Percentiles rank a stretch among this genome's conserved stretches.
These are phyloP conservation scores for Pachyuromys duprasi DNA, from an alignment of 2,797 vertebrate species.

Conservation along the genomic window DNA sequence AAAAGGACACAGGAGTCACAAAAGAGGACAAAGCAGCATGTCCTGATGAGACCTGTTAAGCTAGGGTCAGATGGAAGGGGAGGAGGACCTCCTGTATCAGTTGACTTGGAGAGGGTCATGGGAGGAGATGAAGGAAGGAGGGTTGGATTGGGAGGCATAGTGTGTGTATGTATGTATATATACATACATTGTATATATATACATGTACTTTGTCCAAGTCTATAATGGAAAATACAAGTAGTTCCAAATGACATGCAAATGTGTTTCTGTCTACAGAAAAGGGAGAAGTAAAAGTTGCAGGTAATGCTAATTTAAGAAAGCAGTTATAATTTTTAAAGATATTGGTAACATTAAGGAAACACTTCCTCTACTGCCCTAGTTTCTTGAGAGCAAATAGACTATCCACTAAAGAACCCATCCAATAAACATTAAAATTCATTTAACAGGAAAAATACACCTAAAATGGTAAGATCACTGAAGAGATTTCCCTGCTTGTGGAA, in stretches of 20 bases:
- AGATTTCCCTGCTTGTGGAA: background rate
- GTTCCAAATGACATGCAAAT: background rate
- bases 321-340: background rate
- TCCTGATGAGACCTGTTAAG: too few relatives aligned
- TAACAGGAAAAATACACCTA: background rate
- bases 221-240: background rate
- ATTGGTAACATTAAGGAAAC: background rate
- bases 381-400: background rate
- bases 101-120: too few relatives aligned
- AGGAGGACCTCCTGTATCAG: too few relatives aligned
- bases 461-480: background rate
- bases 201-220: background rate
- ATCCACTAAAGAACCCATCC: background rate
- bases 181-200: too few relatives aligned
- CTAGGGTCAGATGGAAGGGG: too few relatives aligned
- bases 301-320: background rate
- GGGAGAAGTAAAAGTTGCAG: background rate
- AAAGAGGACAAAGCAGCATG: too few relatives aligned
- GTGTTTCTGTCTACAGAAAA: background rate
- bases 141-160: too few relatives aligned
- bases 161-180: too few relatives aligned
- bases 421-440: background rate
- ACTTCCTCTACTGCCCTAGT: background rate
- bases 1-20: background rate
- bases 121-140: too few relatives aligned